phyloP scores from a whole-genome alignment of 2,113 vertebrate genomes.

The Pollachius pollachius region DNA sequence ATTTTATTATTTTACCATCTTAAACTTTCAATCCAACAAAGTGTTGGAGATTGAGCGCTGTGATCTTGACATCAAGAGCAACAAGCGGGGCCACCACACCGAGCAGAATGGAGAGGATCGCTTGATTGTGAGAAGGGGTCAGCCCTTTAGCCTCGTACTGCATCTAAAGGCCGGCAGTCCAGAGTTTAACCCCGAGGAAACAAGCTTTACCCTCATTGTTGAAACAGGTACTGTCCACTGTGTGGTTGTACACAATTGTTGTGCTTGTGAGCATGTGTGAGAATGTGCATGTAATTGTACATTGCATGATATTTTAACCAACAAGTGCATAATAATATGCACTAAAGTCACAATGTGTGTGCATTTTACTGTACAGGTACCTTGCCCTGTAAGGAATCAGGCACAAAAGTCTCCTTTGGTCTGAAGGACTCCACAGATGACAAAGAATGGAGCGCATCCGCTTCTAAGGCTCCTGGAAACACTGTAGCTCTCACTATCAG shows the following conservation, averaged over 20 bases:
- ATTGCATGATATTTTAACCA: not conserved
- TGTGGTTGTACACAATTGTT: not conserved
- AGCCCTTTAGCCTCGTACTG: conserved; percentile 78
- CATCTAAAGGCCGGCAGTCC: conserved; percentile 61
- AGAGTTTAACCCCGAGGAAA: conserved; percentile 56
- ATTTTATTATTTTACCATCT: too few relatives aligned
- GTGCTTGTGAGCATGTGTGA: not conserved
- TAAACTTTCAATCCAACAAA: conserved; percentile 32
- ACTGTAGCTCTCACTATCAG: conserved; percentile 65
- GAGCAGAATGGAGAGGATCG: conserved; percentile 47
- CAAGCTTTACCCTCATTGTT: conserved; percentile 64
- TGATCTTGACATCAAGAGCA: conserved; percentile 77
- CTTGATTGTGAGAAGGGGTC: conserved; percentile 82
- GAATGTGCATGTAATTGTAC: not conserved
- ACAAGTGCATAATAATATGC: not conserved
- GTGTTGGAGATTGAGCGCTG: conserved; percentile 74
- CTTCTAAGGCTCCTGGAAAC: conserved; percentile 45
- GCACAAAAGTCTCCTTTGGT: conserved; percentile 73
- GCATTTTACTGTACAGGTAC: conserved; percentile 69
- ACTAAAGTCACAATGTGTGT: not conserved
- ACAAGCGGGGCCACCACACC: conserved; percentile 76
- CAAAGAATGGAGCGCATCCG: conserved; percentile 68
- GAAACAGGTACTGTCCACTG: conserved; percentile 70
- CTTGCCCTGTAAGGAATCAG: conserved; percentile 65
- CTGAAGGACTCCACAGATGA: conserved; percentile 56